Evolutionary conservation across 2,113 vertebrate species (phyloP).

Genomic region (Otolemur garnettii): DNA sequence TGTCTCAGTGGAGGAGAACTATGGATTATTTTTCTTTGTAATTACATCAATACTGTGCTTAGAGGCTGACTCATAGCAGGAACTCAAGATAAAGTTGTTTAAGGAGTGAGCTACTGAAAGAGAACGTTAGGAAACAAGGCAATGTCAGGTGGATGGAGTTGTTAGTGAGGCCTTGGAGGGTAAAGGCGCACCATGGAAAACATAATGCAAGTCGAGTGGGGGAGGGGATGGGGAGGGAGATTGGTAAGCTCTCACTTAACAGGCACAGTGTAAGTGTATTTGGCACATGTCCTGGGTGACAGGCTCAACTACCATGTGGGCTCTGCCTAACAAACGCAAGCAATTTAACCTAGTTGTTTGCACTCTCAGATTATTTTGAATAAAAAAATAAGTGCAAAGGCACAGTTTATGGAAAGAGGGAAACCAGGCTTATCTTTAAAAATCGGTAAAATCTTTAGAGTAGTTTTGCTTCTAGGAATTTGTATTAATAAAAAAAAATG

Average conservation of each 20-base stretch:
- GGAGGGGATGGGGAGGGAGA: too few relatives aligned
- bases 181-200: not conserved
- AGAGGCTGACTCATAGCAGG: not conserved
- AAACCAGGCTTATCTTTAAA: not conserved
- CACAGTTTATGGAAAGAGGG: not conserved
- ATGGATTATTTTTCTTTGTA: constrained; percentile 42
- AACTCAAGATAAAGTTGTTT: not conserved
- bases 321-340: too few relatives aligned
- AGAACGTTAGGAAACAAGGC: not conserved
- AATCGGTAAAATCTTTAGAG: not conserved
- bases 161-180: not conserved
- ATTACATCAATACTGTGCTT: not conserved
- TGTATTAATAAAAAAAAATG: not conserved
- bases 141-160: not conserved
- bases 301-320: too few relatives aligned
- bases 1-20: not conserved
- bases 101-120: not conserved
- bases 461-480: not conserved
- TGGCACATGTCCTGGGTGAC: too few relatives aligned
- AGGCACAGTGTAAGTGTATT: too few relatives aligned
- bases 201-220: too few relatives aligned
- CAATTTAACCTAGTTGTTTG: too few relatives aligned
- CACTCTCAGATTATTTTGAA: too few relatives aligned
- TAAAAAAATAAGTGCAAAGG: too few relatives aligned
- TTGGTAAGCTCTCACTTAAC: too few relatives aligned